These are phyloP conservation scores for Phalacrocorax aristotelis DNA, from an alignment of 2,113 vertebrate species.

Conservation along the genomic window DNA sequence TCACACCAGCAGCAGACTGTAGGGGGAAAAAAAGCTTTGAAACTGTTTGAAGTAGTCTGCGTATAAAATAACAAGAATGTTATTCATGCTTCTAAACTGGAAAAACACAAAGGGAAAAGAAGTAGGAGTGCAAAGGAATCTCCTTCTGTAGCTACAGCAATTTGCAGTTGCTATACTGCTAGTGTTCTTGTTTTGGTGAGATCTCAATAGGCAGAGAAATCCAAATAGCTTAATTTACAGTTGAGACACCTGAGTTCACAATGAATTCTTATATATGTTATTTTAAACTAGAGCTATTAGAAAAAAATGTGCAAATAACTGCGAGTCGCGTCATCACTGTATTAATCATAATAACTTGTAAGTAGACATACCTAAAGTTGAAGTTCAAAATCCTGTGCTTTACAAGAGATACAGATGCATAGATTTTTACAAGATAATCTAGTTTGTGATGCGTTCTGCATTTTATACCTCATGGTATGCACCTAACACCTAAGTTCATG, in stretches of 20 bases:
- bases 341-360: neutral
- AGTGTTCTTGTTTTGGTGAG: neutral
- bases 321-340: neutral
- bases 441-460: neutral
- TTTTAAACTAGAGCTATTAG: neutral
- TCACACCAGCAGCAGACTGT: constrained; percentile 15
- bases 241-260: neutral
- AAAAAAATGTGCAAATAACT: neutral
- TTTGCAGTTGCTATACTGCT: neutral
- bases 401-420: neutral
- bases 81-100: constrained; percentile 18
- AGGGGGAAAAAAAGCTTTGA: neutral
- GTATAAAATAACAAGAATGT: constrained; percentile 30
- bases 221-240: neutral
- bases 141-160: neutral
- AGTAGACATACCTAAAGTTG: neutral
- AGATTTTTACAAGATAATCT: neutral
- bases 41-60: constrained; percentile 36
- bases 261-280: neutral
- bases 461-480: neutral
- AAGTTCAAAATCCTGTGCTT: neutral
- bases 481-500: neutral
- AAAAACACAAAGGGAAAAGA: neutral
- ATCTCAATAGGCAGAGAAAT: neutral
- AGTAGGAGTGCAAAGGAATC: neutral